phyloP scores from a whole-genome alignment of 1,140 invertebrate genomes.

The Lucilia sericata region DNA sequence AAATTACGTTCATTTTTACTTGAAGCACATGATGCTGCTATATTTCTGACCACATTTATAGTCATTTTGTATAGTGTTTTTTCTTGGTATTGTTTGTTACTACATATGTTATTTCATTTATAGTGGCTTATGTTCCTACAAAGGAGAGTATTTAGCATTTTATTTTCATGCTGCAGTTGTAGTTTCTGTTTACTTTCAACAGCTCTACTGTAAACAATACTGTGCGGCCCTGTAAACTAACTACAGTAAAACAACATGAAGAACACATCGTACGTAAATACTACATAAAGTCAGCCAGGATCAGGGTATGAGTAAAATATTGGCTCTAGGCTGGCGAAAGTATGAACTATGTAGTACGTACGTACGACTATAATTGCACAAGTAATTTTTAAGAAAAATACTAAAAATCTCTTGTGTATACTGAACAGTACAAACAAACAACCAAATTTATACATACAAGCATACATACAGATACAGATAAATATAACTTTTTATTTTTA shows the following conservation, averaged over 20 bases:
- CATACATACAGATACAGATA: neutral
- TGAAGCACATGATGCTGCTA: too few species aligned
- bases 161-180: neutral
- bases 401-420: slow-evolving; percentile 31
- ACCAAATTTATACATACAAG: neutral
- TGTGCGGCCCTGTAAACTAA: neutral
- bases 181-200: neutral
- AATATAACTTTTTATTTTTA: neutral
- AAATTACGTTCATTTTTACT: too few species aligned
- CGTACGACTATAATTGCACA: slow-evolving; percentile 23
- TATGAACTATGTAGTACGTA: neutral
- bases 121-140: neutral
- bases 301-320: neutral
- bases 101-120: neutral
- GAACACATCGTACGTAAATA: neutral
- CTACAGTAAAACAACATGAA: neutral
- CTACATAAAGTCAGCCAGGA: neutral
- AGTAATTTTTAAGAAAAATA: slow-evolving; percentile 38
- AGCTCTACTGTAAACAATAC: neutral
- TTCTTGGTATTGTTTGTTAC: neutral
- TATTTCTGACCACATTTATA: too few species aligned
- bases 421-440: neutral
- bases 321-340: neutral
- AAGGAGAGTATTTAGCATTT: neutral
- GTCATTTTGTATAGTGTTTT: neutral